Evolutionary conservation across 2,888 invertebrate species (phyloP).

Genomic region (Caenorhabditis doughertyi): DNA sequence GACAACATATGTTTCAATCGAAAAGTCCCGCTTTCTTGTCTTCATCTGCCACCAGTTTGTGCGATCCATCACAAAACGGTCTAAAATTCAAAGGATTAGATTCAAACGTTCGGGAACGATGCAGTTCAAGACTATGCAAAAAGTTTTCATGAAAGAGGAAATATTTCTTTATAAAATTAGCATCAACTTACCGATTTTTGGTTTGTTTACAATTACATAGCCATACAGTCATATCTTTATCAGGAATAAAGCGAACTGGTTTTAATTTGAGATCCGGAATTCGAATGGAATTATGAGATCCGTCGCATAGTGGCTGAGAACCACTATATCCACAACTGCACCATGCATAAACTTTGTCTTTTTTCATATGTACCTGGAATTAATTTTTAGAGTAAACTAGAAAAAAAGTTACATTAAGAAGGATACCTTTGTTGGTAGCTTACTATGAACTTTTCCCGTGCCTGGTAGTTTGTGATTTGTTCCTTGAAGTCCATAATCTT

Average conservation of each 20-base stretch:
- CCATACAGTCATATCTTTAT: slow-evolving; percentile 91
- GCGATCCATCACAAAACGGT: slow-evolving; percentile 98
- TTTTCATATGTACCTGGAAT: slow-evolving; percentile 83
- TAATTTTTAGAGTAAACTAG: not conserved
- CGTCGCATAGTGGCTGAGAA: slow-evolving; percentile 94
- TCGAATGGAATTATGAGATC: slow-evolving; percentile 87
- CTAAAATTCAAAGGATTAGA: too few relatives aligned
- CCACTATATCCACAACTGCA: slow-evolving; percentile 95
- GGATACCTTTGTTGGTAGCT: slow-evolving; percentile 69
- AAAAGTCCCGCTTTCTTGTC: slow-evolving; percentile 77
- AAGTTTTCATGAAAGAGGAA: not conserved
- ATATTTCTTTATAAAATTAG: not conserved
- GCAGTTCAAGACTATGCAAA: too few relatives aligned
- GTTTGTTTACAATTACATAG: slow-evolving; percentile 97
- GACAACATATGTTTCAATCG: slow-evolving; percentile 58
- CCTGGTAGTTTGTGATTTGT: slow-evolving; percentile 79
- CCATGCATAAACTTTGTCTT: slow-evolving; percentile 91
- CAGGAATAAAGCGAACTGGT: slow-evolving; percentile 91
- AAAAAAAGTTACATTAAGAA: not conserved
- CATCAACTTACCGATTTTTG: slow-evolving; percentile 63
- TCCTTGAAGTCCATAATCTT: slow-evolving; percentile 81
- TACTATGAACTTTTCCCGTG: slow-evolving; percentile 77
- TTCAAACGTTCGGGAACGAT: too few relatives aligned
- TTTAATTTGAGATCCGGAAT: slow-evolving; percentile 85
- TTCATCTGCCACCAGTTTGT: slow-evolving; percentile 85